These are phyloP conservation scores for Physeter macrocephalus DNA, from an alignment of 2,113 vertebrate genomes.

Conservation along the genomic window DNA sequence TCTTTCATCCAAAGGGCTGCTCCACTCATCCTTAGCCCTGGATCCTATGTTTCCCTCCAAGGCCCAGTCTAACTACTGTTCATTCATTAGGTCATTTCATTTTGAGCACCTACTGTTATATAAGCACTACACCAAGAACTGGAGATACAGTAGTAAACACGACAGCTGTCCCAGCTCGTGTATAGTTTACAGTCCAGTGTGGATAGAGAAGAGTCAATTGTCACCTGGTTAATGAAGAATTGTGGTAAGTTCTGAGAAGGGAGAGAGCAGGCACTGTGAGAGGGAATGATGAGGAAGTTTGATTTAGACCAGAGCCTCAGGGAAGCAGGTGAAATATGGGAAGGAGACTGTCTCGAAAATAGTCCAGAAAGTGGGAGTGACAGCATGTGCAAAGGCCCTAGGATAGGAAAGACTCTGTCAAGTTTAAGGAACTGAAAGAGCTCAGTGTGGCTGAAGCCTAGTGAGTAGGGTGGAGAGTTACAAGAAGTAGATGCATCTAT, in stretches of 20 bases:
- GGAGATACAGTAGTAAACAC: neutral
- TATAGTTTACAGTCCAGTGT: neutral
- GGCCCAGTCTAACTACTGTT: neutral
- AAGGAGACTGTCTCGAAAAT: neutral
- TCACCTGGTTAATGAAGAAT: neutral
- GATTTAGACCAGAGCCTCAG: neutral
- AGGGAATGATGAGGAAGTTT: neutral
- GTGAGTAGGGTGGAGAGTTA: neutral
- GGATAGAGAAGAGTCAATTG: neutral
- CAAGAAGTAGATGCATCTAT: neutral
- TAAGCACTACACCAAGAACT: neutral
- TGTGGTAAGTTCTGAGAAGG: neutral
- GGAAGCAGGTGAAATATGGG: neutral
- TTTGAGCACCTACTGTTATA: neutral
- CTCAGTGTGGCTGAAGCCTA: neutral
- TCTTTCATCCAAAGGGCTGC: neutral
- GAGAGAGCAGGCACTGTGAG: neutral
- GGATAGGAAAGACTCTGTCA: neutral
- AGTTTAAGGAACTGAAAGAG: neutral
- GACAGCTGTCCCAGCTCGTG: neutral
- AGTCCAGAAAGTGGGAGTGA: neutral
- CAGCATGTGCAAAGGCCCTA: neutral
- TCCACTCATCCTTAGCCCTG: neutral
- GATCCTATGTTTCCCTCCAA: neutral
- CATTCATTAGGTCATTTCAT: neutral